Evolutionary conservation across 53 echinoderm and acorn worm species (phyloP).

Genomic region (Echinometra lucunter): DNA sequence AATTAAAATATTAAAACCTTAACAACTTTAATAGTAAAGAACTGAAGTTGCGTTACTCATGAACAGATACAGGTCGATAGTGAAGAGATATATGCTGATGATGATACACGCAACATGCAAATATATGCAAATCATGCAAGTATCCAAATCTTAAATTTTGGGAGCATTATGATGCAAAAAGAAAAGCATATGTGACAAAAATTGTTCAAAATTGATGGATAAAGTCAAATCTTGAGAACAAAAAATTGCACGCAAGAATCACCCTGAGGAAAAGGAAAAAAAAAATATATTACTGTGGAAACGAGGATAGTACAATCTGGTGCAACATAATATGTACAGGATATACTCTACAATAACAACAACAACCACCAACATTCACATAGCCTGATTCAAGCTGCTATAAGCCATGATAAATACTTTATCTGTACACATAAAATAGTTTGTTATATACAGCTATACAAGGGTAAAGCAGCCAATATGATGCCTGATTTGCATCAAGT

Average conservation of each 20-base stretch:
- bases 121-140: too few relatives aligned
- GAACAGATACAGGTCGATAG: background rate
- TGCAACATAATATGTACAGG: slow-evolving; percentile 30
- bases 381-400: slow-evolving; percentile 21
- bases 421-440: slow-evolving; percentile 50
- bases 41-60: background rate
- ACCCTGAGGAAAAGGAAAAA: slow-evolving; percentile 32
- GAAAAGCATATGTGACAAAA: background rate
- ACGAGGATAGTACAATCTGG: slow-evolving; percentile 38
- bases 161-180: background rate
- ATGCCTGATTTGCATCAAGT: background rate
- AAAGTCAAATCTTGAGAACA: slow-evolving; percentile 24
- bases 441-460: slow-evolving; percentile 23
- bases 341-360: background rate
- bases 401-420: background rate
- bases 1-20: too few relatives aligned
- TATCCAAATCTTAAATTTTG: background rate
- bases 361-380: background rate
- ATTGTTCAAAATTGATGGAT: background rate
- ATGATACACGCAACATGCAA: background rate
- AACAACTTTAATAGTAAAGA: too few relatives aligned
- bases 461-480: background rate
- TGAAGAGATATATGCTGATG: background rate
- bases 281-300: slow-evolving; percentile 7
- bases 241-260: slow-evolving; percentile 49